Evolutionary conservation across 2,113 vertebrate species (phyloP), one percentile per base, ranked within the genome.

Genomic region (Hippocampus barbouri): DNA sequence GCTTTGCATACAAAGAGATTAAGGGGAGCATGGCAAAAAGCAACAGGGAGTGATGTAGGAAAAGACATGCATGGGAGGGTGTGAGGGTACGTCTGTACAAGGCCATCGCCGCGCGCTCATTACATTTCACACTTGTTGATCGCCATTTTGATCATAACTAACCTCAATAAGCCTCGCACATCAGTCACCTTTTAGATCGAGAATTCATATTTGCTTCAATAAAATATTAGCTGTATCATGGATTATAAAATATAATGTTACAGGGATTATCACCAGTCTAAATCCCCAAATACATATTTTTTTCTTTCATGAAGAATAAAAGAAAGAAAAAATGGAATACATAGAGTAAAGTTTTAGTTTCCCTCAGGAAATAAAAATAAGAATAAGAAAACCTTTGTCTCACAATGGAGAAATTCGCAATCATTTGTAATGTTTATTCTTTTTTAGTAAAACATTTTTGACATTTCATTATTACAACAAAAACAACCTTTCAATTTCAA

Each of bases 101-200:
- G 66, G 76, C 74, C 69, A 73, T 72, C 71, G 56, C 67, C 18
- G 66, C 15, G 6, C 30, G 66, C 68, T 79, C 75, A n/a, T 78
- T 80, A 83, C 18, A 77, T 77, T 73, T 71, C 61, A 78, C 83
- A 87, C 79, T 83, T 83, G 79, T 83, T 86, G 82, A 85, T 81
- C 81, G 80, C 78, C 87, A 86, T 87, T 90, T 88, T 87, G 77
- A 64, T 27, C 10, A 38, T 53, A 57, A 64, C 40, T 53, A 61
- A 64, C 40, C 30, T 0, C 20, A 57, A 38, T 38, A 10, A 27
- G 2, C 20, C 30, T 61, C 62, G 64, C 60, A 45, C 38, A 59
- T 11, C 70, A 45, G 23, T 43, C 5, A 18, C 11, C 23, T 23
- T 69, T 76, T 21, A n/a, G 20, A 18, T 41, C 38, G n/a, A 47